Conservation (phyloP, 2,113 vertebrate species). For the Melospiza melodia region DNA sequence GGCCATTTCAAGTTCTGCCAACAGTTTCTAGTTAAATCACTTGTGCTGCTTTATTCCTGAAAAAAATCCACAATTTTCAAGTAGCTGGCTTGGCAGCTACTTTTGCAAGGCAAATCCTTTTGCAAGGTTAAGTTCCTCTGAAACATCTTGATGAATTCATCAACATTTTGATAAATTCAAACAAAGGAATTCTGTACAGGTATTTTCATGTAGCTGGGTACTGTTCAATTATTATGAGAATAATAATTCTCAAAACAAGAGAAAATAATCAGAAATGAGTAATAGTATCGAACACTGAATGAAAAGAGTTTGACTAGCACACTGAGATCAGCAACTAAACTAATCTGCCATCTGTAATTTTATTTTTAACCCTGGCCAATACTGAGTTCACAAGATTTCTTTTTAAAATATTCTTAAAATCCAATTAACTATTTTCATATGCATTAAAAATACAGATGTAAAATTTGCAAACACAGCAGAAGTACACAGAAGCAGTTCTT, state of each 20-base stretch:
- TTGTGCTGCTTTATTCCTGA: not conserved
- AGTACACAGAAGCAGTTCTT: not conserved
- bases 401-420: not conserved
- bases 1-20: not conserved
- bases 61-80: not conserved
- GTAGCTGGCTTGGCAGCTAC: not conserved
- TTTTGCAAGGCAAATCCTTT: no score
- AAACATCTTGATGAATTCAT: not conserved
- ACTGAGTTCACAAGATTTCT: not conserved
- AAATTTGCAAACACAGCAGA: not conserved
- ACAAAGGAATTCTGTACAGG: not conserved
- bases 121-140: not conserved
- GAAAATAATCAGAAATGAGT: not conserved
- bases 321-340: not conserved
- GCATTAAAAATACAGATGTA: fast-evolving
- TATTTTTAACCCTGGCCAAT: not conserved
- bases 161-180: not conserved
- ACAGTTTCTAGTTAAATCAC: not conserved
- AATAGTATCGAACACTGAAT: not conserved
- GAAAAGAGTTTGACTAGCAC: not conserved
- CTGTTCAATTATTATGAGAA: not conserved
- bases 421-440: not conserved
- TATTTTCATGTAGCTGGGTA: not conserved
- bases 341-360: not conserved
- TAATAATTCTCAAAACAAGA: not conserved